Evolutionary conservation across 2,797 vertebrate species (phyloP).

Genomic region (Hydrophis major): DNA sequence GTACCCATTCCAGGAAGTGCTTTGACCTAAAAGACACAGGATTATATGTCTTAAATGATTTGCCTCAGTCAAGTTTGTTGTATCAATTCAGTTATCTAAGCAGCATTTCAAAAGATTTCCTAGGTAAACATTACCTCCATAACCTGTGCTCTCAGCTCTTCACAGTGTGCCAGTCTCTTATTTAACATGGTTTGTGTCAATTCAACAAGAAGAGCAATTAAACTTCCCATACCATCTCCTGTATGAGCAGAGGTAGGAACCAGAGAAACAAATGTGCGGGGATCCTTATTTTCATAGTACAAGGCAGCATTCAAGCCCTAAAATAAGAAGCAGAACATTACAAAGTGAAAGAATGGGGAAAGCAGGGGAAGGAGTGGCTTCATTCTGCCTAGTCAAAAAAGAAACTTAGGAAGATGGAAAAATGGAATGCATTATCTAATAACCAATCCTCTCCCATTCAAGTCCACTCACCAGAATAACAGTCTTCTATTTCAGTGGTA

Average conservation of each 20-base stretch:
- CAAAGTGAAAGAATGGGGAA: not conserved
- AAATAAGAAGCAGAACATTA: slow-evolving; percentile 40
- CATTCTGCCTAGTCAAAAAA: not conserved
- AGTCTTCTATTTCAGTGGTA: not conserved
- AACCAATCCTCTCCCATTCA: not conserved
- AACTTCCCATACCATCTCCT: slow-evolving; percentile 96
- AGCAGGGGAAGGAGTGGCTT: not conserved
- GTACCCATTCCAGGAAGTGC: slow-evolving; percentile 97
- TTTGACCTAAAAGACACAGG: slow-evolving; percentile 82
- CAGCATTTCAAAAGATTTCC: not conserved
- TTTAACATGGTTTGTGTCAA: slow-evolving; percentile 94
- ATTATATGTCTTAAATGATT: not conserved
- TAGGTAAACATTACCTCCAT: slow-evolving; percentile 85
- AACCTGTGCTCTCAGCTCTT: slow-evolving; percentile 94
- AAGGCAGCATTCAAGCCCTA: slow-evolving; percentile 95
- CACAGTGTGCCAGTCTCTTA: slow-evolving; percentile 89
- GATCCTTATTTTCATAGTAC: slow-evolving; percentile 96
- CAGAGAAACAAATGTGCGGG: slow-evolving; percentile 92
- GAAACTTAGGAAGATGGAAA: not conserved
- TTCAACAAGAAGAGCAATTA: slow-evolving; percentile 92
- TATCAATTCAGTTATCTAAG: not conserved
- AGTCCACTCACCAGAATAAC: not conserved
- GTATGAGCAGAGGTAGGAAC: slow-evolving; percentile 97
- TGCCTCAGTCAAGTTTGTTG: not conserved
- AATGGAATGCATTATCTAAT: not conserved